Evolutionary conservation across 2,888 invertebrate genomes (phyloP).

Genomic region (Agrotis exclamationis): DNA sequence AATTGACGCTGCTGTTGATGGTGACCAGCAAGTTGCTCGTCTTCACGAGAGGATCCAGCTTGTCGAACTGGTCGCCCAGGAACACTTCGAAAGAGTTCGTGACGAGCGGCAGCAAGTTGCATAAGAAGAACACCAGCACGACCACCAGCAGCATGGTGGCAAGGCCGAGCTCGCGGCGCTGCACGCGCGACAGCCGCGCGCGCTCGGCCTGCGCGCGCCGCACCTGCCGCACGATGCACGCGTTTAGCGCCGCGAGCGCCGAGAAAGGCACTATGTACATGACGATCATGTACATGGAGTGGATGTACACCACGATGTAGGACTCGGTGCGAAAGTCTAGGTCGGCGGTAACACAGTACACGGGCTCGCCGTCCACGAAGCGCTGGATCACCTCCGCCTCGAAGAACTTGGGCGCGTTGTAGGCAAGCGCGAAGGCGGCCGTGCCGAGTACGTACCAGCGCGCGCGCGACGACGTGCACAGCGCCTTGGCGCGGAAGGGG

Average conservation of each 20-base stretch:
- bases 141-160: conserved; percentile 99
- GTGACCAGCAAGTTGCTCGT: conserved; percentile 98
- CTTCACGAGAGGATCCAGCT: conserved; percentile 93
- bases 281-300: conserved; percentile 98
- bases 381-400: conserved; percentile 91
- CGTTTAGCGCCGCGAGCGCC: conserved; percentile 96
- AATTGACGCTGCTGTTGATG: conserved; percentile 99
- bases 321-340: conserved; percentile 92
- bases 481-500: conserved; percentile 96
- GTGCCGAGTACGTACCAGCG: conserved; percentile 96
- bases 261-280: conserved; percentile 98
- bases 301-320: conserved; percentile 97
- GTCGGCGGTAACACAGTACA: conserved; percentile 94
- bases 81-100: conserved; percentile 97
- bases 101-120: conserved; percentile 97
- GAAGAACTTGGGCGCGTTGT: conserved; percentile 96
- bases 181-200: conserved; percentile 96
- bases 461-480: conserved; percentile 97
- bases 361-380: conserved; percentile 86
- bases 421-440: conserved; percentile 95
- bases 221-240: conserved; percentile 97
- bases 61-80: conserved; percentile 82
- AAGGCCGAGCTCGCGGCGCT: conserved; percentile 97
- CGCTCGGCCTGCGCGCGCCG: conserved; percentile 97
- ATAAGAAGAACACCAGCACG: conserved; percentile 98